Percentiles rank a stretch among this genome's conserved stretches.
These are phyloP conservation scores for Tachysurus fulvidraco DNA, from an alignment of 2,113 vertebrate species.

Conservation along the genomic window DNA sequence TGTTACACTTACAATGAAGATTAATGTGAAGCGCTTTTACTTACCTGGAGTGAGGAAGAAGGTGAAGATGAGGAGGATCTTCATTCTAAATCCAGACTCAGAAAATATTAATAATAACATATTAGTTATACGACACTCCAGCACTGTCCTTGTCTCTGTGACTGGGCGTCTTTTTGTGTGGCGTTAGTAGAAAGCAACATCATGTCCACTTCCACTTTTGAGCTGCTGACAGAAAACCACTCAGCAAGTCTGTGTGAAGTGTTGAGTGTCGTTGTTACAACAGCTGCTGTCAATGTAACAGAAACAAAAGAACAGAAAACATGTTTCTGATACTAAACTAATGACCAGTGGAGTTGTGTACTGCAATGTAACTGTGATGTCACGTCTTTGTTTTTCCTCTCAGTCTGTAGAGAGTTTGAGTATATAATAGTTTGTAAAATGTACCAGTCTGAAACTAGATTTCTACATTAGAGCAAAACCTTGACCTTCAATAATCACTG, in stretches of 20 bases:
- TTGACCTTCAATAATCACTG: too few species aligned
- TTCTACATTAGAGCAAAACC: too few species aligned
- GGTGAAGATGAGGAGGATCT: slow-evolving; percentile 4
- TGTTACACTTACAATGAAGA: too few species aligned
- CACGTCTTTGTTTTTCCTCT: neutral
- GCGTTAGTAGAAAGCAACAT: neutral
- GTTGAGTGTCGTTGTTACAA: neutral
- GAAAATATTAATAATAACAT: neutral
- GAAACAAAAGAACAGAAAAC: neutral
- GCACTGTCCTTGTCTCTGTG: neutral
- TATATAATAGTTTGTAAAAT: neutral
- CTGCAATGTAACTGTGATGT: neutral
- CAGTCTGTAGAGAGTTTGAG: neutral
- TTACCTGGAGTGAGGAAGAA: neutral
- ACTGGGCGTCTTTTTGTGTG: neutral
- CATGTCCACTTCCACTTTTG: neutral
- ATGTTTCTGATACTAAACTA: neutral
- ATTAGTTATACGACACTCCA: neutral
- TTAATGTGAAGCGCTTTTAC: neutral
- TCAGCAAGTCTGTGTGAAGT: neutral
- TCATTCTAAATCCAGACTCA: neutral
- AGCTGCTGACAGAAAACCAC: neutral
- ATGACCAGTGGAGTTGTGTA: neutral
- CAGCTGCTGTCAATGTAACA: neutral
- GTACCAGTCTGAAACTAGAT: neutral